Evolutionary conservation across 2,113 vertebrate species (phyloP).

Genomic region (Cichladusa arquata): DNA sequence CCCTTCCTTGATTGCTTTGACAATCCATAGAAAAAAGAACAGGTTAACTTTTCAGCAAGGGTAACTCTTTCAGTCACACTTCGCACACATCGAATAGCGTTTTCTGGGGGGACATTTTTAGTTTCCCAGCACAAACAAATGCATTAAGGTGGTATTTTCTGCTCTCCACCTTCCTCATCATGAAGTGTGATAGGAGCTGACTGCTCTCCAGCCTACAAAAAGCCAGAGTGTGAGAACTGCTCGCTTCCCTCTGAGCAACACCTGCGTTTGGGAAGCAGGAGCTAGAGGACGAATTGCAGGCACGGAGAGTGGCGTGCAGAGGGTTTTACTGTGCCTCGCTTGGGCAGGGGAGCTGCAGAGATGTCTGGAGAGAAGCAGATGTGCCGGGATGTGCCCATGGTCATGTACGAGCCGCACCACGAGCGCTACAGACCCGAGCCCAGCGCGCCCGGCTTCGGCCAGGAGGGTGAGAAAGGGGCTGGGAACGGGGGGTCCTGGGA

Average conservation of each 20-base stretch:
- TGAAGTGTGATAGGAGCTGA: not conserved
- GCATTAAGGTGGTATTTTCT: not conserved
- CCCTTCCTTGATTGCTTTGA: not conserved
- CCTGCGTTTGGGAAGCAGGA: not conserved
- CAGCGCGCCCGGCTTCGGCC: not conserved
- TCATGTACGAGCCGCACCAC: not conserved
- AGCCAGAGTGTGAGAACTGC: not conserved
- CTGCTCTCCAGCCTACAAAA: not conserved
- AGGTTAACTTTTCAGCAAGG: not conserved
- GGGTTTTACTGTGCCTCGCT: no score
- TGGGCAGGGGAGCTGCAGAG: not conserved
- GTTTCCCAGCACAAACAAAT: not conserved
- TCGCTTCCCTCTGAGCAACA: not conserved
- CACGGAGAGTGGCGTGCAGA: no score
- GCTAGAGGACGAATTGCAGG: no score
- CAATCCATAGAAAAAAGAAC: not conserved
- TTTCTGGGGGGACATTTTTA: not conserved
- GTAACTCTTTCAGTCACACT: not conserved
- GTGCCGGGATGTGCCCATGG: not conserved
- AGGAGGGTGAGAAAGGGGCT: not conserved
- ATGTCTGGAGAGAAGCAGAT: constrained; percentile 10
- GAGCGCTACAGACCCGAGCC: not conserved
- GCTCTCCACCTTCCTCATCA: not conserved
- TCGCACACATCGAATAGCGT: not conserved
- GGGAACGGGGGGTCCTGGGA: no score